These are phyloP conservation scores for Cataglyphis albicans DNA, from an alignment of 2,888 invertebrate genomes.

Conservation along the genomic window DNA sequence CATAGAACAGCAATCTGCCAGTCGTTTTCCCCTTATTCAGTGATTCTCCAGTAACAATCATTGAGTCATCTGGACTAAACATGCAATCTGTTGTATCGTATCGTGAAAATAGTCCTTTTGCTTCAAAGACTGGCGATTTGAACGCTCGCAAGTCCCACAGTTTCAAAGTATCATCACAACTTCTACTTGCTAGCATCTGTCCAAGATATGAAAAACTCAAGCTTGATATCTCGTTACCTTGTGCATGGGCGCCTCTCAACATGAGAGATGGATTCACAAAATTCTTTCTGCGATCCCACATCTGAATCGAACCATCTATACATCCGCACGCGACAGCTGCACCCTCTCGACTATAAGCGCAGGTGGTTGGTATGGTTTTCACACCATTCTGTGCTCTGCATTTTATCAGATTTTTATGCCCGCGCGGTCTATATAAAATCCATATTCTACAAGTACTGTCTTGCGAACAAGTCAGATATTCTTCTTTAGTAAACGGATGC, in stretches of 20 bases:
- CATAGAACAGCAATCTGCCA: conserved; percentile 93
- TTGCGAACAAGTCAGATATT: conserved; percentile 97
- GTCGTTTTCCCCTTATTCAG: conserved; percentile 88
- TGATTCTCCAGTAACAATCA: conserved; percentile 96
- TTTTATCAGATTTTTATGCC: conserved; percentile 94
- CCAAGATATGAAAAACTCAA: conserved; percentile 96
- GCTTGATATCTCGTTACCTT: conserved; percentile 93
- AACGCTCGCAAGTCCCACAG: conserved; percentile 96
- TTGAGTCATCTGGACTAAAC: conserved; percentile 97
- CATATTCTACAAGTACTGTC: conserved; percentile 98
- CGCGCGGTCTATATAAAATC: conserved; percentile 93
- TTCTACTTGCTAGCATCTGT: conserved; percentile 91
- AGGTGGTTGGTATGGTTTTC: conserved; percentile 94
- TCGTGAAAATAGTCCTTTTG: conserved; percentile 91
- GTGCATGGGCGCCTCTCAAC: conserved; percentile 93
- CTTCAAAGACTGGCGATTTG: conserved; percentile 91
- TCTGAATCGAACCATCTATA: conserved; percentile 97
- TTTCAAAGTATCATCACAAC: conserved; percentile 97
- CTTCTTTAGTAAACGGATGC: conserved; percentile 96
- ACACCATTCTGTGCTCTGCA: conserved; percentile 94
- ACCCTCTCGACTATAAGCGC: conserved; percentile 94
- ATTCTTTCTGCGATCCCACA: conserved; percentile 98
- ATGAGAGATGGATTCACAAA: conserved; percentile 95
- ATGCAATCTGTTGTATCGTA: conserved; percentile 92
- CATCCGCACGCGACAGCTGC: conserved; percentile 96